Evolutionary conservation across 1,140 invertebrate genomes (phyloP).

Genomic region (Aphelenchoides fujianensis): DNA sequence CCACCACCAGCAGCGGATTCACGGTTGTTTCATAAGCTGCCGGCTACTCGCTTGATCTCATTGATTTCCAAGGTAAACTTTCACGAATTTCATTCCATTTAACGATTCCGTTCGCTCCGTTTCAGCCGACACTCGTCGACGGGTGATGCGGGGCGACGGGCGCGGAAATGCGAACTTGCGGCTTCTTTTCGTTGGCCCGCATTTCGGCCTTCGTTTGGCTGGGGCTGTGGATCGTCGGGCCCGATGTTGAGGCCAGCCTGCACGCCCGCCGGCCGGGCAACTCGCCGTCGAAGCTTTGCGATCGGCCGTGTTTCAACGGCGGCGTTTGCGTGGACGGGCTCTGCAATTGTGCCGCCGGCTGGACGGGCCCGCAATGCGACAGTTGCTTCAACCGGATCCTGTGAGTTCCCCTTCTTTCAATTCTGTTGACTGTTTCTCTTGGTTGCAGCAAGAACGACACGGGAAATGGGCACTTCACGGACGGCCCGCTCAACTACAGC

Average conservation of each 20-base stretch:
- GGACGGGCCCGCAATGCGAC: slow-evolving; percentile 58
- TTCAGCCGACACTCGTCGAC: background rate
- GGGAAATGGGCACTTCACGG: slow-evolving; percentile 45
- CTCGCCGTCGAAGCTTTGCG: slow-evolving; percentile 45
- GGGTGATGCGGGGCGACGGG: background rate
- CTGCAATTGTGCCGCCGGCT: slow-evolving; percentile 52
- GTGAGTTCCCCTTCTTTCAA: slow-evolving; percentile 32
- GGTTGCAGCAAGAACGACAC: slow-evolving; percentile 26
- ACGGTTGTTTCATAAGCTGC: background rate
- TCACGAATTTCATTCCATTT: background rate
- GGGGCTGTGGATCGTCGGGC: background rate
- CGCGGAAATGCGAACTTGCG: background rate
- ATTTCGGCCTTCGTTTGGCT: background rate
- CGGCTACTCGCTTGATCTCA: background rate
- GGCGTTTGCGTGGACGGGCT: slow-evolving; percentile 43
- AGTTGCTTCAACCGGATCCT: slow-evolving; percentile 53
- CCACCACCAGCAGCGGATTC: background rate
- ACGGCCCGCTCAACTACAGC: slow-evolving; percentile 53
- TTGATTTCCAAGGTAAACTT: background rate
- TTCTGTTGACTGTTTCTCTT: background rate
- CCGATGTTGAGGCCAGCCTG: slow-evolving; percentile 27
- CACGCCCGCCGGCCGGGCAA: slow-evolving; percentile 24
- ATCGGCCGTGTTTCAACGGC: slow-evolving; percentile 57
- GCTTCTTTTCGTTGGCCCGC: background rate
- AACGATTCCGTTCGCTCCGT: background rate